Conservation (phyloP, 2,113 vertebrate species). For the Melierax canorus region DNA sequence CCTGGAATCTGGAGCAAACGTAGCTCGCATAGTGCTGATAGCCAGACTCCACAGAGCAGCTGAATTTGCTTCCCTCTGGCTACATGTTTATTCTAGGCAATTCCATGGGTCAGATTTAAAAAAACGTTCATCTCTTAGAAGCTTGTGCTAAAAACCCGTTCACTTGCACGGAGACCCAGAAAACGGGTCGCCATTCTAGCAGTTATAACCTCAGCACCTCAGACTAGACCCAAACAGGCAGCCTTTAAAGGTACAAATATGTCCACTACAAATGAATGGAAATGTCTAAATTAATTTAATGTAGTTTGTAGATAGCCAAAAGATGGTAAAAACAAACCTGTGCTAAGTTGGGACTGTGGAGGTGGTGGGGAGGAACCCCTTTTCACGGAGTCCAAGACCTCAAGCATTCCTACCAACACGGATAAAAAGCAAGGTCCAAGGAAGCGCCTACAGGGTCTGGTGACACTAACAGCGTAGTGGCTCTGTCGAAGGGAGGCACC, state of each 20-base stretch:
- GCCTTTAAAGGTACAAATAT: not conserved
- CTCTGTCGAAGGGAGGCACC: not conserved
- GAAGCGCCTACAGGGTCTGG: fast-evolving
- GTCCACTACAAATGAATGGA: not conserved
- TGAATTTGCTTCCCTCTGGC: not conserved
- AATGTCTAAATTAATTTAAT: not conserved
- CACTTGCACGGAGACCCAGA: not conserved
- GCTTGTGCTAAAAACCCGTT: not conserved
- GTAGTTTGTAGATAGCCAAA: not conserved
- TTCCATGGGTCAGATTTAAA: not conserved
- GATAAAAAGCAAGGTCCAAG: not conserved
- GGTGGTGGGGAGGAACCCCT: not conserved
- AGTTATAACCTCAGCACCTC: not conserved
- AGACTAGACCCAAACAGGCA: not conserved
- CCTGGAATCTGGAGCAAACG: not conserved
- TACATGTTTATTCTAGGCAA: not conserved
- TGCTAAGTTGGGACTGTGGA: not conserved
- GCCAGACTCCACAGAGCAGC: not conserved
- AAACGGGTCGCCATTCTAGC: not conserved
- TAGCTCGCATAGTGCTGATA: not conserved
- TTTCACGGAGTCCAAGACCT: not conserved
- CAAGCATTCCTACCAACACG: not conserved
- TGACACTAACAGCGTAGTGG: not conserved
- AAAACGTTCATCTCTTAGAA: not conserved
- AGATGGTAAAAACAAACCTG: not conserved